Base-by-base conservation (phyloP, 2,888 invertebrate species). In the Thera britannica region DNA sequence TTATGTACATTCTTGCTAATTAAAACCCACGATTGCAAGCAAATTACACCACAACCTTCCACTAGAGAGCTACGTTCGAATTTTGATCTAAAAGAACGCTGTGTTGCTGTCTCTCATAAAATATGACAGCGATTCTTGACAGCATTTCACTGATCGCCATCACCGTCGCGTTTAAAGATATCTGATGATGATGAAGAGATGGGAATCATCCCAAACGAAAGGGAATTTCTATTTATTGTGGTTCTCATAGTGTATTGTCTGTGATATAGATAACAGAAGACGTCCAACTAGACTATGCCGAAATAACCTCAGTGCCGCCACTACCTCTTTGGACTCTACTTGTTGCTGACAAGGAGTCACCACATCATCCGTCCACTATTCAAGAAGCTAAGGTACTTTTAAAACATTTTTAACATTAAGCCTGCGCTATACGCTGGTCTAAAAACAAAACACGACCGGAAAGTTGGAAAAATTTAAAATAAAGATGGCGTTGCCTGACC, bases 241-340 rank as follows among this genome's bases (percentile, higher is more conserved):
- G 7, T 38, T 46, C 23, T 48, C 56, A 56, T 34, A 1, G 8
- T 34, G 2, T 34, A 38, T 48, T 41, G 34, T 57, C 8, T 67
- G 46, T 58, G 46, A 71, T 76, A 83, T 76, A 95, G 94, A 96
- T 97, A 78, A 97, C 97, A 0, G 98, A 98, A 84, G 98, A 98
- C 82, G 94, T 98, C 51, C 97, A 97, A 74, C 89, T 98, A 63
- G 98, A 98, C 90, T 99, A 99, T 84, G 97, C 98, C 0, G 99
- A 99, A 89, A 97, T 99, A 69, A 98, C 98, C 2, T 98, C 99
- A n/a, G 98, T 99, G 76, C 98, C 99, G 0, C 99, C 99, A 0
- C 92, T 99, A 62, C 99, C 99, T 0, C 92, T 99, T 34, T 99
- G 99, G 97, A 98, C 98, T 2, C 94, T 99, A 1, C 94, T 99